Percentiles rank a stretch among this genome's conserved stretches.
These are phyloP conservation scores for Heliornis fulica DNA, from an alignment of 2,113 vertebrate species.

Conservation along the genomic window DNA sequence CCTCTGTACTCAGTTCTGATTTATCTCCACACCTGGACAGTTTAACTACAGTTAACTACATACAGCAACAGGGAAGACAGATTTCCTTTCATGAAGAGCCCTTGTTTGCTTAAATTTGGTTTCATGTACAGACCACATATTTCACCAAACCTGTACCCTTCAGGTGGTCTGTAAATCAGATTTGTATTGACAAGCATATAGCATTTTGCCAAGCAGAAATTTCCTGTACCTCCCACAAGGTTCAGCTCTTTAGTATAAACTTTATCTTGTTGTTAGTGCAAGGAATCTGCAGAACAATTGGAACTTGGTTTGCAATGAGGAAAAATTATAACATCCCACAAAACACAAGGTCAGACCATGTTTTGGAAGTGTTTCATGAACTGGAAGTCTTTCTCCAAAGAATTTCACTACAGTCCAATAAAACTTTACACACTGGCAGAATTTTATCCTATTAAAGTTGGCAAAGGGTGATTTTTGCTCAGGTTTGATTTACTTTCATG, in stretches of 20 bases:
- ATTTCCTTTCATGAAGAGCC: not conserved
- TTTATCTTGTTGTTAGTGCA: not conserved
- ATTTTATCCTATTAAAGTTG: conserved; percentile 56
- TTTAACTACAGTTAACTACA: not conserved
- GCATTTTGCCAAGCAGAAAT: not conserved
- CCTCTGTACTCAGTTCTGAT: not conserved
- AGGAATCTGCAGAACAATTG: not conserved
- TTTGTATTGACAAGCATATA: not conserved
- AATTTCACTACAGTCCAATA: conserved; percentile 26
- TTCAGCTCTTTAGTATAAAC: not conserved
- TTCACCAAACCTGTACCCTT: not conserved
- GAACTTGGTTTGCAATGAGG: conserved; percentile 9
- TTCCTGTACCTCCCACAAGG: not conserved
- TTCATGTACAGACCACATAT: not conserved
- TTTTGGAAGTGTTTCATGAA: conserved; percentile 62
- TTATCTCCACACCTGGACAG: not conserved
- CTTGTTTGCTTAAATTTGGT: not conserved
- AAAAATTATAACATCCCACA: conserved; percentile 1
- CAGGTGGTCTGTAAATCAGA: not conserved
- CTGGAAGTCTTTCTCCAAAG: conserved; percentile 63
- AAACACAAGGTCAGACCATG: not conserved
- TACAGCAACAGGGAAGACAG: not conserved
- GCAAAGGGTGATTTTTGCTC: conserved; percentile 51
- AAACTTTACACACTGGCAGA: conserved; percentile 19
- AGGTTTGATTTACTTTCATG: conserved; percentile 47